A percentile compares a stretch with the other conserved stretches of the same genome.
Conservation (phyloP, 2,888 invertebrate genomes). For the Leucophenga maculata region DNA sequence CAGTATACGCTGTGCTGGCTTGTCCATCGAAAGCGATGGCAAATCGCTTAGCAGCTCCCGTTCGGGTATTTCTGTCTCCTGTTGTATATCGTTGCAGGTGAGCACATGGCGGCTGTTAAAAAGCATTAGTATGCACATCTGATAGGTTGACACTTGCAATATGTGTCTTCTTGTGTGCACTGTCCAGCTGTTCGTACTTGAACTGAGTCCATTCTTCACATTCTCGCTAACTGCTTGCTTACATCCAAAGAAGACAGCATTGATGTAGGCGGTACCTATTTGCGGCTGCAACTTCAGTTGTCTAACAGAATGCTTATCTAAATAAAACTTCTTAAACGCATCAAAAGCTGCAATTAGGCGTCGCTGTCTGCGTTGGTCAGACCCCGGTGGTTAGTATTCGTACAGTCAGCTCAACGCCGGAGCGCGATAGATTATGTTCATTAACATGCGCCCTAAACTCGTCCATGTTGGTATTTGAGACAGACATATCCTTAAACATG, state of each 20-base stretch:
- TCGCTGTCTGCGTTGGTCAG: slow-evolving; percentile 97
- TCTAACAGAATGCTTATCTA: slow-evolving; percentile 97
- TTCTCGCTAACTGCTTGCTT: slow-evolving; percentile 74
- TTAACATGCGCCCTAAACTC: slow-evolving; percentile 95
- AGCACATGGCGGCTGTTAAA: slow-evolving; percentile 94
- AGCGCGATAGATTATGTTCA: slow-evolving; percentile 81
- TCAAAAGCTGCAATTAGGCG: slow-evolving; percentile 97
- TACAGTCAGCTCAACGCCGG: slow-evolving; percentile 95
- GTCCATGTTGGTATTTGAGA: slow-evolving; percentile 98
- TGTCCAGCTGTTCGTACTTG: slow-evolving; percentile 72
- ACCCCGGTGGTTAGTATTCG: slow-evolving; percentile 98
- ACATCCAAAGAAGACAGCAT: slow-evolving; percentile 92
- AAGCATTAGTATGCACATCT: slow-evolving; percentile 94
- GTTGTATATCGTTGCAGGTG: slow-evolving; percentile 95
- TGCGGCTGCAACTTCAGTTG: slow-evolving; percentile 98
- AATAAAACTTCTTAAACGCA: slow-evolving; percentile 95
- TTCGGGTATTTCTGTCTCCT: slow-evolving; percentile 99
- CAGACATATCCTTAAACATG: slow-evolving; percentile 99
- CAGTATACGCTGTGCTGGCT: slow-evolving; percentile 94
- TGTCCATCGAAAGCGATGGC: slow-evolving; percentile 98
- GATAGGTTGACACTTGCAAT: slow-evolving; percentile 86
- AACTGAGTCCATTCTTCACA: slow-evolving; percentile 74
- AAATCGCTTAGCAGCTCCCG: slow-evolving; percentile 95
- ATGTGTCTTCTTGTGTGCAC: slow-evolving; percentile 88
- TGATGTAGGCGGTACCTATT: slow-evolving; percentile 94